Base-by-base conservation (phyloP, 2,797 vertebrate species). In the Chloroceryle inda region DNA sequence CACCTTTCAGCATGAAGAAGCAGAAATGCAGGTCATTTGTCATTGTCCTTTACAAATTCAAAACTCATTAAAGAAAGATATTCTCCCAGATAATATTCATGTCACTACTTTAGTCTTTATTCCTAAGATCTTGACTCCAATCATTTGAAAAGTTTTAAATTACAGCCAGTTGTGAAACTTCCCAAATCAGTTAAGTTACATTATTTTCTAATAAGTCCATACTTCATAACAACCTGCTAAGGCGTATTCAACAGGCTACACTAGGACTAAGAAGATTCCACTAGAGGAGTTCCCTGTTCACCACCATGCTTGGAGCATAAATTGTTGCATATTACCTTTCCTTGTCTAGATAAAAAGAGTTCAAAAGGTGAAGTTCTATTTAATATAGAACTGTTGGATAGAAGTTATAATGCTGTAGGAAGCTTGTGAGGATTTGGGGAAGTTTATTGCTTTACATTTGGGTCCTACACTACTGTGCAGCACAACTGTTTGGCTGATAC, bases 1-100 rank as follows among this genome's bases (percentile, higher is more conserved):
- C 73, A 95, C 78, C 86, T 90, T 95, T 95, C 91, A 95, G 53
- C 92, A 77, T 26, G 69, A 92, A 77, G 31, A 83, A 80, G 42
- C 61, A 96, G 64, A 81, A 88, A 86, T 73, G 21, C 42, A 83
- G 29, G 66, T 91, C 71, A 59, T 69, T 93, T 74, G 50, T 29
- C 37, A 44, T 78, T 72, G 82, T 52, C n/a, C 38, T 52, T 81
- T 33, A 86, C 11, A 78, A 86, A 85, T 37, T 69, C 38, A 91
- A 81, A 95, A 38, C n/a, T 92, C 62, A 22, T n/a, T 44, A 33
- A 83, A 67, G 68, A 44, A 72, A 72, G 38, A 10, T 62, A 4
- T 63, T 64, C 19, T 64, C 52, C 52, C 49, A 55, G 52, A 19
- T 47, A 44, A 49, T 38, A 71, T 49, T 53, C 9, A 61, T 59